A percentile compares a stretch with the other conserved stretches of the same genome.
Evolutionary conservation across 2,113 vertebrate genomes (phyloP).

Genomic region (Myotis yumanensis): DNA sequence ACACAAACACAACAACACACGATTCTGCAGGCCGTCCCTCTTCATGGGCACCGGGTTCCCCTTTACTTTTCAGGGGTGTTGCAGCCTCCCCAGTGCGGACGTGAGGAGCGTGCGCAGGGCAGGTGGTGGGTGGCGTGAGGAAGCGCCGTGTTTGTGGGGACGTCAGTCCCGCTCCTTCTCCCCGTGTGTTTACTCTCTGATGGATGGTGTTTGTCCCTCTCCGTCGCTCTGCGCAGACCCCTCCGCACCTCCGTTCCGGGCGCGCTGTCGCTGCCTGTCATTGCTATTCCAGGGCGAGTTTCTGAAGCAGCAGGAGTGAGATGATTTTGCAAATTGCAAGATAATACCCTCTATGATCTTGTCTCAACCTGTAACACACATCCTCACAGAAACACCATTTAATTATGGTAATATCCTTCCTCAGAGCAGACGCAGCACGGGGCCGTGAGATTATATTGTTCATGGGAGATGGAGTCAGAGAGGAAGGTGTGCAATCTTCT

Average conservation of each 20-base stretch:
- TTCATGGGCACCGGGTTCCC: neutral
- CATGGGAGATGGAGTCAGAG: conserved; percentile 71
- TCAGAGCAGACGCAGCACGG: conserved; percentile 79
- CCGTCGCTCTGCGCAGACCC: conserved; percentile 6
- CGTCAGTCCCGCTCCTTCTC: conserved; percentile 12
- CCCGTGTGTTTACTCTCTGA: conserved; percentile 5
- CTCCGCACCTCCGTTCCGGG: conserved; percentile 44
- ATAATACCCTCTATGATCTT: conserved; percentile 76
- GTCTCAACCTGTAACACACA: conserved; percentile 76
- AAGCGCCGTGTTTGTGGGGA: neutral
- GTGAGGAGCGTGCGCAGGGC: neutral
- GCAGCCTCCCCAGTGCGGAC: neutral
- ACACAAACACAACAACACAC: too few relatives aligned
- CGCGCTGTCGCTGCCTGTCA: conserved; percentile 47
- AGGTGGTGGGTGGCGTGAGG: neutral
- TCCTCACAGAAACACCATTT: conserved; percentile 80
- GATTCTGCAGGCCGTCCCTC: neutral
- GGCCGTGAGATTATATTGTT: conserved; percentile 74
- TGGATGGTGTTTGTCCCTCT: conserved; percentile 2
- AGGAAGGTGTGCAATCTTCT: conserved; percentile 68
- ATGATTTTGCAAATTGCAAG: conserved; percentile 79
- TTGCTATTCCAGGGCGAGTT: conserved; percentile 69
- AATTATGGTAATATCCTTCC: conserved; percentile 81
- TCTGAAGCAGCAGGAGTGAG: conserved; percentile 81
- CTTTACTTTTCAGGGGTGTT: conserved; percentile 22